phyloP scores from a whole-genome alignment of 2,888 invertebrate genomes.

The Ennomos erosarius region DNA sequence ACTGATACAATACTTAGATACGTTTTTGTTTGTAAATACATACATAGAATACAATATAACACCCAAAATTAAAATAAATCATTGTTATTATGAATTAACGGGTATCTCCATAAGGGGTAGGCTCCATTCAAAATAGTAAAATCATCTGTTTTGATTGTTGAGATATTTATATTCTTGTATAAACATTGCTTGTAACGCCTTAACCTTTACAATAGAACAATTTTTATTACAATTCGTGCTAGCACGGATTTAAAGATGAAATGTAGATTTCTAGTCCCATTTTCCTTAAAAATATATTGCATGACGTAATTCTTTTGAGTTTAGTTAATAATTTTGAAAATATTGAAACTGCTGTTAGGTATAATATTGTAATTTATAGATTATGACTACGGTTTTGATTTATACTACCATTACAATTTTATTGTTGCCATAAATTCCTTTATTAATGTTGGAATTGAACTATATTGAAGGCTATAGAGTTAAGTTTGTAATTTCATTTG shows the following conservation, averaged over 20 bases:
- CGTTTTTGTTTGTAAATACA: no score
- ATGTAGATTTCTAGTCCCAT: not conserved
- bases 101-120: no score
- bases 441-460: constrained; percentile 23
- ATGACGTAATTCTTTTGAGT: constrained; percentile 6
- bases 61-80: no score
- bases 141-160: no score
- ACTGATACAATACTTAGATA: no score
- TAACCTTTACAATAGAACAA: no score
- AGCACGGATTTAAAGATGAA: not conserved
- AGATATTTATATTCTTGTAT: no score
- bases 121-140: no score
- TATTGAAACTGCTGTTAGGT: constrained; percentile 14
- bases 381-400: constrained; percentile 35
- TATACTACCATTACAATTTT: constrained; percentile 33
- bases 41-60: no score
- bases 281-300: constrained; percentile 2
- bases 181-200: not conserved
- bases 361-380: constrained; percentile 32
- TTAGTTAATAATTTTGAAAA: constrained; percentile 17
- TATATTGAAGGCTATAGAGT: constrained; percentile 3
- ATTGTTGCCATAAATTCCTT: constrained; percentile 30
- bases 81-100: no score
- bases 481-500: no score
- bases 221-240: not conserved